These are phyloP conservation scores for Cottoperca gobio DNA, from an alignment of 2,797 vertebrate genomes.

Conservation along the genomic window DNA sequence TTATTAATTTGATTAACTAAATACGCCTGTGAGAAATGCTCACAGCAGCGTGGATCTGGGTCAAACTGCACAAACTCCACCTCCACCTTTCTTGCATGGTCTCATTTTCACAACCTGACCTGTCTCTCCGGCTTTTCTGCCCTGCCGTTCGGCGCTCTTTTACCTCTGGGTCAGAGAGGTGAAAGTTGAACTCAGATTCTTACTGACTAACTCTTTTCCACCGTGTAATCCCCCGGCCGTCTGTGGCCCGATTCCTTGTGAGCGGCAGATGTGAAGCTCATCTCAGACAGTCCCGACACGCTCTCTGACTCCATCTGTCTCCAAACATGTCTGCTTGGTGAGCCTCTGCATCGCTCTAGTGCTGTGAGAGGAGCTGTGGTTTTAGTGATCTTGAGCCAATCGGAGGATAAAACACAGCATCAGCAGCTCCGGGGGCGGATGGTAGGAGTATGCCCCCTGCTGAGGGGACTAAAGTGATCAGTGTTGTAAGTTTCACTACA, in stretches of 20 bases:
- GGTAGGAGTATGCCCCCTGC: conserved; percentile 26
- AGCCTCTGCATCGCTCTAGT: conserved; percentile 41
- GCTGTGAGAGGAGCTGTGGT: conserved; percentile 38
- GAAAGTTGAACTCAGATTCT: conserved; percentile 67
- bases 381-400: conserved; percentile 59
- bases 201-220: conserved; percentile 67
- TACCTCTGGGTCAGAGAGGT: conserved; percentile 64
- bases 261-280: conserved; percentile 80
- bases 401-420: conserved; percentile 37
- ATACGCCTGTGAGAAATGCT: conserved; percentile 39
- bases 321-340: conserved; percentile 64
- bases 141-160: conserved; percentile 35
- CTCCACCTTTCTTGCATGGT: conserved; percentile 51
- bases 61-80: conserved; percentile 24
- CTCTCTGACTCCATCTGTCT: conserved; percentile 80
- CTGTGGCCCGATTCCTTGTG: conserved; percentile 73
- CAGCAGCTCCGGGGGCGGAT: conserved; percentile 11
- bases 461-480: conserved; percentile 48
- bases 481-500: neutral
- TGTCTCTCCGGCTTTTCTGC: conserved; percentile 61
- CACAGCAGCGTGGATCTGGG: conserved; percentile 10
- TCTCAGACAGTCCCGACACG: conserved; percentile 72
- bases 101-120: conserved; percentile 47
- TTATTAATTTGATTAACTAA: conserved; percentile 49
- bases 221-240: conserved; percentile 69